These are phyloP conservation scores for Trachelus iudaicus DNA, from an alignment of 2,888 invertebrate genomes.

Conservation along the genomic window DNA sequence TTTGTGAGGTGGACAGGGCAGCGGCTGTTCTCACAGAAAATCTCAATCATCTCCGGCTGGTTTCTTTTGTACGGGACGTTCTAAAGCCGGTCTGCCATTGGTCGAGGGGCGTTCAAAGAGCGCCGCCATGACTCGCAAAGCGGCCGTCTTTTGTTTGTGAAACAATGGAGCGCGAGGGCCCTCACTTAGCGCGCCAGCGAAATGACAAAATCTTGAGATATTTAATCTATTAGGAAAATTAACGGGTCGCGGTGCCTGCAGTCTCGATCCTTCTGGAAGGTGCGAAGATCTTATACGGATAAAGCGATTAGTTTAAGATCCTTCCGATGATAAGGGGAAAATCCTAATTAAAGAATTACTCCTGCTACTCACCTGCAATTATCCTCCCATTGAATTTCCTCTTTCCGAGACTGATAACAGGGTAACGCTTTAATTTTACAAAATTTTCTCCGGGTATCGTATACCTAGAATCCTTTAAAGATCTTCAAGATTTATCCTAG, in stretches of 20 bases:
- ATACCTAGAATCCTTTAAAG: not conserved
- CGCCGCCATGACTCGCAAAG: constrained; percentile 64
- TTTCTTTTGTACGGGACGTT: constrained; percentile 55
- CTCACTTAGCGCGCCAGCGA: constrained; percentile 60
- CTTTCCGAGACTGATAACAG: not conserved
- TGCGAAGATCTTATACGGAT: constrained; percentile 25
- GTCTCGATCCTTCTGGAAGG: constrained; percentile 24
- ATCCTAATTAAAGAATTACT: constrained; percentile 20
- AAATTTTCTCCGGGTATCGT: not conserved
- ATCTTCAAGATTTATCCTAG: not conserved
- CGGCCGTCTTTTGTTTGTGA: constrained; percentile 63
- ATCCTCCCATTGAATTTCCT: not conserved
- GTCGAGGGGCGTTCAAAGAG: constrained; percentile 63
- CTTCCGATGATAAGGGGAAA: constrained; percentile 9
- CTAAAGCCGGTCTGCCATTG: constrained; percentile 57
- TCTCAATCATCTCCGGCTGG: constrained; percentile 57
- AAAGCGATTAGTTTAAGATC: constrained; percentile 6
- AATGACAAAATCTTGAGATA: constrained; percentile 53
- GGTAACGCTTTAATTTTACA: not conserved
- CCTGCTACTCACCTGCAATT: not conserved
- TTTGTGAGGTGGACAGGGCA: constrained; percentile 3
- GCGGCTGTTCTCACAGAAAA: constrained; percentile 43
- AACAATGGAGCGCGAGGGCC: constrained; percentile 57
- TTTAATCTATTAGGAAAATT: constrained; percentile 63
- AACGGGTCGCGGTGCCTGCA: constrained; percentile 37